A percentile compares a stretch with the other conserved stretches of the same genome.
Evolutionary conservation across 2,888 invertebrate species (phyloP).

Genomic region (Margaritifera margaritifera): DNA sequence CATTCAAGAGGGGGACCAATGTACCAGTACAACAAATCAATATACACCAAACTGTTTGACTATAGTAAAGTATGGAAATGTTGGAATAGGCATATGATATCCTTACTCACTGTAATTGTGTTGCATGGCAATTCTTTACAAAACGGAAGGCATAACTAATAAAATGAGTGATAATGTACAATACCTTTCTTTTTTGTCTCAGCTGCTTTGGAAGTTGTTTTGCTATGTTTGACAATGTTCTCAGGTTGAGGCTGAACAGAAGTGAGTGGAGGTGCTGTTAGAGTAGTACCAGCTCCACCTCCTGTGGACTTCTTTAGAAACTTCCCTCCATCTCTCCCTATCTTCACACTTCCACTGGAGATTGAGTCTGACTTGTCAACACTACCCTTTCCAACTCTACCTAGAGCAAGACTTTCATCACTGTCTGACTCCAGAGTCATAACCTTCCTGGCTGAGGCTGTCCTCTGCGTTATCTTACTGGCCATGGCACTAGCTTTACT

Average conservation of each 20-base stretch:
- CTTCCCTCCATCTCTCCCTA: constrained; percentile 49
- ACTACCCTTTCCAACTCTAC: constrained; percentile 21
- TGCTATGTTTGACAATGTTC: not conserved
- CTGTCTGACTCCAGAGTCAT: constrained; percentile 53
- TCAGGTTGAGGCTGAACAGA: not conserved
- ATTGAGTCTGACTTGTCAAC: constrained; percentile 24
- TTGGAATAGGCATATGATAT: no score
- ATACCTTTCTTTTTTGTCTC: not conserved
- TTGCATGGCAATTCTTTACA: no score
- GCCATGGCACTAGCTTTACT: constrained; percentile 51
- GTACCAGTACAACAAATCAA: no score
- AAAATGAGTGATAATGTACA: no score
- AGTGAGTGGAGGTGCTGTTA: constrained; percentile 15
- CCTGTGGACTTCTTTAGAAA: constrained; percentile 49
- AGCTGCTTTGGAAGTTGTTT: not conserved
- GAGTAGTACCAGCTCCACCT: constrained; percentile 6
- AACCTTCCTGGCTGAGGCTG: constrained; percentile 29
- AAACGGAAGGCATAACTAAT: no score
- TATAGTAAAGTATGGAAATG: no score
- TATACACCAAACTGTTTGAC: no score
- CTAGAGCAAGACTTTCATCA: constrained; percentile 45
- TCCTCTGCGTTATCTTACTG: constrained; percentile 49
- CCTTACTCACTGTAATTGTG: no score
- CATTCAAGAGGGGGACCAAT: no score
- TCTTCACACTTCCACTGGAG: constrained; percentile 44